phyloP scores from a whole-genome alignment of 2,888 invertebrate species.

The Papilio gigon region DNA sequence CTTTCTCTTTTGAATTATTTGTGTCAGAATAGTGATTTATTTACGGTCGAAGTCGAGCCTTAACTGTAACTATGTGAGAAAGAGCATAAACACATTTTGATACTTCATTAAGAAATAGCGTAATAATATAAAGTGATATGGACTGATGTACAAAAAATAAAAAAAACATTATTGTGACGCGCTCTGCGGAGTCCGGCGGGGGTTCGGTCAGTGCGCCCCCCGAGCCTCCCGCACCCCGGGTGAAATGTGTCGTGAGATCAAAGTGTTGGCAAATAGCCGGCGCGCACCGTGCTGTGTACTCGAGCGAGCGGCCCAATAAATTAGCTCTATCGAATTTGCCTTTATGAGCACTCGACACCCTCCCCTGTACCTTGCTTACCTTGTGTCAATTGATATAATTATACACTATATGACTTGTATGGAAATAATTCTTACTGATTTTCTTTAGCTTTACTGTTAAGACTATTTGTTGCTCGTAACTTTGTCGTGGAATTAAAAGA shows the following conservation, averaged over 20 bases:
- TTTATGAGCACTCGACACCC: conserved; percentile 1
- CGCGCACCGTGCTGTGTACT: not conserved
- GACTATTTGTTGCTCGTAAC: no score
- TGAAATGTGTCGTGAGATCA: conserved; percentile 36
- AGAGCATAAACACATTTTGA: no score
- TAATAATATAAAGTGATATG: not conserved
- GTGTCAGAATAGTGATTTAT: no score
- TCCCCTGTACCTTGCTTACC: not conserved
- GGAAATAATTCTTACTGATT: not conserved
- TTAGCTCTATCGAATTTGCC: conserved; percentile 6
- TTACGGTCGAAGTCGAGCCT: not conserved
- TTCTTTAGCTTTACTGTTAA: no score
- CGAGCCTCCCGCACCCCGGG: not conserved
- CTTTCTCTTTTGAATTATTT: not conserved
- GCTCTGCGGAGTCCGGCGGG: not conserved
- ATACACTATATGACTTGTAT: no score
- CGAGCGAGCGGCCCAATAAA: not conserved
- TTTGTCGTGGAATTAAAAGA: no score
- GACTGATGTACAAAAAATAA: not conserved
- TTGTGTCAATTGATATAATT: no score
- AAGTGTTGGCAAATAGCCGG: conserved; percentile 28
- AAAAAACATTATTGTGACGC: not conserved
- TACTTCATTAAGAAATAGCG: no score
- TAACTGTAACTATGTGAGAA: no score
- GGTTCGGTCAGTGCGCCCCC: not conserved